Evolutionary conservation across 1,140 invertebrate genomes (phyloP).

Genomic region (Sarcophaga peregrina): DNA sequence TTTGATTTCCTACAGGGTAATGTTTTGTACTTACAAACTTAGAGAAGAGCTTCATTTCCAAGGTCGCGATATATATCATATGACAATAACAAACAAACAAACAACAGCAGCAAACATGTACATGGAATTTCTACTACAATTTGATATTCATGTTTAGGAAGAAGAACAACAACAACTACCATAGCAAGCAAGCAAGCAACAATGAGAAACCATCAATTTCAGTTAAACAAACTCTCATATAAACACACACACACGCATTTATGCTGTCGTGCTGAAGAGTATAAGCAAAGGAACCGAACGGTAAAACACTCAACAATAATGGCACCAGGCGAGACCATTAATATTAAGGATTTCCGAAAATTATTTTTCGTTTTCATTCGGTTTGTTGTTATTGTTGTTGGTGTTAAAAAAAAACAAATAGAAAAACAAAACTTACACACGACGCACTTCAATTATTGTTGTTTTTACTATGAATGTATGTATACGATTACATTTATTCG

Average conservation of each 20-base stretch:
- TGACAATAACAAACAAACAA: conserved; percentile 23
- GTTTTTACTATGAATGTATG: not conserved
- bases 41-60: conserved; percentile 30
- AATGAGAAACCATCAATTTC: conserved; percentile 10
- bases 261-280: not conserved
- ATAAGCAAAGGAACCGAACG: no score
- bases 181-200: not conserved
- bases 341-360: conserved; percentile 40
- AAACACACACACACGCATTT: not conserved
- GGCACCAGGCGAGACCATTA: conserved; percentile 39
- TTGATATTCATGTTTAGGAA: not conserved
- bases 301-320: not conserved
- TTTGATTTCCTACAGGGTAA: no score
- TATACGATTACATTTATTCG: not conserved
- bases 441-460: not conserved
- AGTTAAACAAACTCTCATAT: not conserved
- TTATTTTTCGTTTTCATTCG: conserved; percentile 16
- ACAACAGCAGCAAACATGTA: conserved; percentile 26
- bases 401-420: not conserved
- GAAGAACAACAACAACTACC: not conserved
- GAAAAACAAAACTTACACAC: no score
- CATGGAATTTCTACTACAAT: not conserved
- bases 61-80: no score
- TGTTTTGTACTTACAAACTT: not conserved
- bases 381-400: not conserved